Evolutionary conservation across 2,797 vertebrate genomes (phyloP), one percentile per base, ranked within the genome.

Genomic region (Anomalospiza imberbis): DNA sequence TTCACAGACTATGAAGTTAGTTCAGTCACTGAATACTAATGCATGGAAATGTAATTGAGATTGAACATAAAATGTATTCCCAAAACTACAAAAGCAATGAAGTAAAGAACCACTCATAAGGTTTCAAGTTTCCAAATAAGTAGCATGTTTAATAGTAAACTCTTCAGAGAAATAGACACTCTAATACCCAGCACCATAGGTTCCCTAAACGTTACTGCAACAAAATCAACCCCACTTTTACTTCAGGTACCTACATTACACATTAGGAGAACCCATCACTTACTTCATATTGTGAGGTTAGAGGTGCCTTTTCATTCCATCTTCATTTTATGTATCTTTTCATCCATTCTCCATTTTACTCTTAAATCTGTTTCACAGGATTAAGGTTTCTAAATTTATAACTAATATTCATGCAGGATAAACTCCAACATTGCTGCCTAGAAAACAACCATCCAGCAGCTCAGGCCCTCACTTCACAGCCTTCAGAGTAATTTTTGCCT

Each of bases 321-420:
- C 40, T 53, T 81, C 24, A 42, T 76, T 60, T 71, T 44, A 81
- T 29, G 0, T 22, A 31, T 34, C 24, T 66, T 77, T 34, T n/a
- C 53, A 55, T 31, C 42, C 53, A 66, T 60, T 82, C 53, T 72
- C 40, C 32, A 36, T 81, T 89, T 87, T 55, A 28, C 75, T 83
- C 32, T 82, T 75, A 45, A 89, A 78, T 48, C 73, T 65, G 45
- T 79, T 95, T 66, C 58, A 24, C 3, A 91, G 76, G 70, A 79
- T 87, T 85, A 85, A 36, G 45, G 60, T 61, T 95, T 82, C 88
- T 89, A 87, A 85, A 82, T 79, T 79, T 71, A 16, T 29, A 93
- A 66, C 48, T 75, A 90, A 89, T 83, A 91, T 87, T 87, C 50
- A 71, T 10, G 34, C 29, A 84, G 47, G 48, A 78, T n/a, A 70